A percentile compares a stretch with the other conserved stretches of the same genome.
Evolutionary conservation across 1,140 invertebrate species (phyloP).

Genomic region (Ctenoplectra terminalis): DNA sequence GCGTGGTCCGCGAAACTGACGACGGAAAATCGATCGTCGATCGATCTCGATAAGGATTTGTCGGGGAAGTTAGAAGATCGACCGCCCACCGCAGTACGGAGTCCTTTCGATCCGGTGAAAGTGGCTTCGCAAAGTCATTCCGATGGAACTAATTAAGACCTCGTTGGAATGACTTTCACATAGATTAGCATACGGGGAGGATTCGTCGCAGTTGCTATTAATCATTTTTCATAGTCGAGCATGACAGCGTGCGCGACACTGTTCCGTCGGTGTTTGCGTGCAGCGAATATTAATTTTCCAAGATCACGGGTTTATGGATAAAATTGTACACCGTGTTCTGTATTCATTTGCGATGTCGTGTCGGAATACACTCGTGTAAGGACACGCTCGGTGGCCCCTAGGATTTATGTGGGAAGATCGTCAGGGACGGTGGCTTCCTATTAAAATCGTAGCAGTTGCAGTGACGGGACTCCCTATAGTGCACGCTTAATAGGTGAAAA

Average conservation of each 20-base stretch:
- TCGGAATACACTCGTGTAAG: background rate
- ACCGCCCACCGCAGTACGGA: background rate
- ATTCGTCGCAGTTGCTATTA: slow-evolving; percentile 38
- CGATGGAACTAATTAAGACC: slow-evolving; percentile 51
- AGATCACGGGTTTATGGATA: background rate
- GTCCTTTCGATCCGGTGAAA: slow-evolving; percentile 39
- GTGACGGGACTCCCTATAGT: slow-evolving; percentile 1
- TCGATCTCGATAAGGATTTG: slow-evolving; percentile 36
- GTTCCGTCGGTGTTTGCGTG: background rate
- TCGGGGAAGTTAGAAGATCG: background rate
- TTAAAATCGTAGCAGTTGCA: slow-evolving; percentile 24
- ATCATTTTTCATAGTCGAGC: slow-evolving; percentile 38
- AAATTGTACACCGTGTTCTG: background rate
- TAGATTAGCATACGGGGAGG: slow-evolving; percentile 31
- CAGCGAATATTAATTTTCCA: slow-evolving; percentile 24
- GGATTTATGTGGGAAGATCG: slow-evolving; percentile 22
- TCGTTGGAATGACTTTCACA: slow-evolving; percentile 42
- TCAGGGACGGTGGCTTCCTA: background rate
- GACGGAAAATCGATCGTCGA: slow-evolving; percentile 51
- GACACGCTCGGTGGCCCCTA: background rate
- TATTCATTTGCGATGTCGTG: background rate
- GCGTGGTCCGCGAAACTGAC: slow-evolving; percentile 28
- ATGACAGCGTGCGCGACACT: background rate
- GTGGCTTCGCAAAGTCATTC: slow-evolving; percentile 7
- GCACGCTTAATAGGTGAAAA: background rate